Evolutionary conservation across 1,140 invertebrate species (phyloP), one percentile per base, ranked within the genome.

Genomic region (Choristoneura fumiferana): DNA sequence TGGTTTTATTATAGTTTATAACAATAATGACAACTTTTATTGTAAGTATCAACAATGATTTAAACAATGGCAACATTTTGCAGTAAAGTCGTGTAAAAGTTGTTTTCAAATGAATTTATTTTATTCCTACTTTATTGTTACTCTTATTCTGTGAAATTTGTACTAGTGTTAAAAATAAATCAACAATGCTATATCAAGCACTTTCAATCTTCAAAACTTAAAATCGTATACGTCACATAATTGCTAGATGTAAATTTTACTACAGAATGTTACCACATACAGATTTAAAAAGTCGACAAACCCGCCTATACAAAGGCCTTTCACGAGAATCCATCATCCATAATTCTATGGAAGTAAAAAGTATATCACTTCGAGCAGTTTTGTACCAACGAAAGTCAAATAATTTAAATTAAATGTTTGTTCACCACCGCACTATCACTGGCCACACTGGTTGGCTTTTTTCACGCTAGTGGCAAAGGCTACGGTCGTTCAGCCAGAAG

Each of bases 1-100:
- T 67, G 68, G 68, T 68, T 65, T 64, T 66, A 35, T 57, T 43
- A 55, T 40, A 71, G 65, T 71, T 60, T 64, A 67, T 63, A 73
- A 60, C 63, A 61, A 54, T 67, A 63, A 66, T 65, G 64, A 63
- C 67, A 70, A 67, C 59, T 67, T 70, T 45, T 65, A 60, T 69
- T 69, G 65, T 73, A 49, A 49, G 22, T 49, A 75, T 68, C 65
- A 77, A 75, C 72, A 73, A 74, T 62, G 56, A 52, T 63, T 65
- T 53, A 37, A 18, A 60, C 60, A 17, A 62, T 60, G 60, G 62
- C 66, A 69, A 72, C 69, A 66, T 55, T 68, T 38, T 15, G 52
- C 43, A 53, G 43, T 49, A 49, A 49, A 49, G 40, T 49, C 8
- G 43, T 49, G 43, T 49, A 49, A 49, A 49, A 49, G 22, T 49